Evolutionary conservation across 2,113 vertebrate genomes (phyloP).

Genomic region (Hyperoodon ampullatus): DNA sequence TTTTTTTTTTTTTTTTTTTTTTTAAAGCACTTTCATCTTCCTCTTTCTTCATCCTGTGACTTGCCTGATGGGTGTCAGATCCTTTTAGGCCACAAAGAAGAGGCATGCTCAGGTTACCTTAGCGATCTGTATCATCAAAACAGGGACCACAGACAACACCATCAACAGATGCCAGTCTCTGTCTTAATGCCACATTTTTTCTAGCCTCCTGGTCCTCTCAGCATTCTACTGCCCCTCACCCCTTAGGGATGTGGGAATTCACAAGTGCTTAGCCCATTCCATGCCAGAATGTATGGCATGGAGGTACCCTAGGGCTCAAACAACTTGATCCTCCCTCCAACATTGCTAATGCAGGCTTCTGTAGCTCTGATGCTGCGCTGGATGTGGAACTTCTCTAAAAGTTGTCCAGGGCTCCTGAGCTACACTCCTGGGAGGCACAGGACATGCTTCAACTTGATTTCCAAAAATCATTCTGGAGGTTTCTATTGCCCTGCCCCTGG

Average conservation of each 20-base stretch:
- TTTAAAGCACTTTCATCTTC: background rate
- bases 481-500: background rate
- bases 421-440: background rate
- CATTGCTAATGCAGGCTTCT: background rate
- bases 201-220: background rate
- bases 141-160: background rate
- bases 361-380: background rate
- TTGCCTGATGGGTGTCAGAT: background rate
- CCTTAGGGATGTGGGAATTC: background rate
- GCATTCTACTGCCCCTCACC: background rate
- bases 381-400: background rate
- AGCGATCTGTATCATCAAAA: background rate
- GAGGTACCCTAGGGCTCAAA: background rate
- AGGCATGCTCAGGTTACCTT: background rate
- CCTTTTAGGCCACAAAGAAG: background rate
- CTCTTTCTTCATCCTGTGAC: background rate
- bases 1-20: background rate
- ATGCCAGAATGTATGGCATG: background rate
- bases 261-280: too few species aligned
- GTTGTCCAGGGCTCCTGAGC: background rate
- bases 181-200: background rate
- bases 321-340: background rate
- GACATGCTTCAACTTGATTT: background rate
- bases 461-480: background rate
- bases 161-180: background rate